Percentiles rank a stretch among this genome's conserved stretches.
These are phyloP conservation scores for Pterostichus madidus DNA, from an alignment of 2,888 invertebrate species.

Conservation along the genomic window DNA sequence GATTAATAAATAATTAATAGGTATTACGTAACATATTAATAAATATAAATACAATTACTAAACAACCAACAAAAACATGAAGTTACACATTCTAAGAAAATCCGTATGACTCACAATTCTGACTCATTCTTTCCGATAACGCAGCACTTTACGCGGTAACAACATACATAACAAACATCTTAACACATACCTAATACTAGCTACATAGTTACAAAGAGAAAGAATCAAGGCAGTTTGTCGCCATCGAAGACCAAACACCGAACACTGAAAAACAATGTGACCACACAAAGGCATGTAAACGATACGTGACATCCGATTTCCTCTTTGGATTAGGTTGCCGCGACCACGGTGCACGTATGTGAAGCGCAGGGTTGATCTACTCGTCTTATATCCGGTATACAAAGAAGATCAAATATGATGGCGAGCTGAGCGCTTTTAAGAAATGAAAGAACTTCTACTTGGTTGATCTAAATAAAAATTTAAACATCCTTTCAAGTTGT, in stretches of 20 bases:
- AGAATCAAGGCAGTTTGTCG: neutral
- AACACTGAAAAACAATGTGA: constrained; percentile 59
- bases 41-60: neutral
- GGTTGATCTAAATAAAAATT: too few relatives aligned
- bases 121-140: neutral
- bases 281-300: constrained; percentile 61
- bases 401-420: constrained; percentile 15
- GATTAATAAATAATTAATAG: neutral
- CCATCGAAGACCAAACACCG: neutral
- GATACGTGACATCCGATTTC: constrained; percentile 65
- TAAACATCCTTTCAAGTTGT: too few relatives aligned
- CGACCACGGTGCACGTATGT: constrained; percentile 20
- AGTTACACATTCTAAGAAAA: neutral
- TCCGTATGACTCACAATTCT: neutral
- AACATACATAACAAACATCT: neutral
- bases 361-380: neutral
- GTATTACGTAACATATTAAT: constrained; percentile 24
- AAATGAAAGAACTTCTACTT: too few relatives aligned
- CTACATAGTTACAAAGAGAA: constrained; percentile 2
- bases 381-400: neutral
- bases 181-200: constrained; percentile 1
- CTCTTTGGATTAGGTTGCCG: constrained; percentile 55
- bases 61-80: neutral
- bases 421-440: neutral
- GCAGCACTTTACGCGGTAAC: neutral